These are phyloP conservation scores for Pantelozetes paolii DNA, from an alignment of 2,888 invertebrate genomes.

Conservation along the genomic window DNA sequence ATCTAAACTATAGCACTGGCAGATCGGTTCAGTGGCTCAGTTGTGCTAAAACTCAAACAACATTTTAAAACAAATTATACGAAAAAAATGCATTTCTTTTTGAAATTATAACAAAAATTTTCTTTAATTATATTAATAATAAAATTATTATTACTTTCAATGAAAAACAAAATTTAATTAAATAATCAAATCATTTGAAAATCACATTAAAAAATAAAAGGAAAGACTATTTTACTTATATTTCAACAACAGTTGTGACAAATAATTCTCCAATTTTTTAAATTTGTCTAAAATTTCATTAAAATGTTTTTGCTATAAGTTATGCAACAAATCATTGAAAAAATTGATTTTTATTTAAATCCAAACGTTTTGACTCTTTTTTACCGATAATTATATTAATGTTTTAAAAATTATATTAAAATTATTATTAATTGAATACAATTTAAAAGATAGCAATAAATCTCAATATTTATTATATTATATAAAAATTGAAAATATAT, in stretches of 20 bases:
- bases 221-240: background rate
- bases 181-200: background rate
- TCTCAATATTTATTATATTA: no score
- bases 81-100: background rate
- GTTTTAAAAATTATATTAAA: background rate
- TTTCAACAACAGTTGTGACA: background rate
- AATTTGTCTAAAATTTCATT: background rate
- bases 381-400: background rate
- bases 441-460: background rate
- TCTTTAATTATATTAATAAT: no score
- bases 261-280: background rate
- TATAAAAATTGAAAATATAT: background rate
- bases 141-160: no score
- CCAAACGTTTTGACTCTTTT: background rate
- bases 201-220: background rate
- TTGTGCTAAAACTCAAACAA: background rate
- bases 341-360: no score
- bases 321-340: conserved; percentile 6
- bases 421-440: background rate
- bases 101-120: no score
- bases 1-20: conserved; percentile 39
- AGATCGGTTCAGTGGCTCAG: background rate
- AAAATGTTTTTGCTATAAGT: background rate
- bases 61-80: background rate
- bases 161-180: no score